These are phyloP conservation scores for Gerris buenoi DNA, from an alignment of 1,140 invertebrate genomes.

Conservation along the genomic window DNA sequence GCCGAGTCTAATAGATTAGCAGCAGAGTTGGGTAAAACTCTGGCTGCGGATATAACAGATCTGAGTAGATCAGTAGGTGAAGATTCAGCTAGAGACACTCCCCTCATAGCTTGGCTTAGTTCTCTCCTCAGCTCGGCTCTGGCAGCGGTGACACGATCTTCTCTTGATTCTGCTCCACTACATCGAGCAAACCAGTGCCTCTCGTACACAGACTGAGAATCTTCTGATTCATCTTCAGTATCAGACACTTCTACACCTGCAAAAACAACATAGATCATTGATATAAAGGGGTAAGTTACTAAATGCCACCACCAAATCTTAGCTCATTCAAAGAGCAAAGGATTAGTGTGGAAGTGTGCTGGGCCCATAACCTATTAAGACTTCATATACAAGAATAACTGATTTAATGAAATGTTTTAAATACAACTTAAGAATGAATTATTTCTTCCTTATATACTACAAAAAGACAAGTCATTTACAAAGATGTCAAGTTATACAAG, in stretches of 20 bases:
- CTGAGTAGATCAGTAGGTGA: constrained; percentile 7
- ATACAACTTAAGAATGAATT: no score
- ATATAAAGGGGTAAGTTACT: no score
- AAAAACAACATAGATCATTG: no score
- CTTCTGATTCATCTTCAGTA: constrained; percentile 17
- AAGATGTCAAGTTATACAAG: no score
- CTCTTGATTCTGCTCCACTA: constrained; percentile 6
- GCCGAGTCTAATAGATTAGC: constrained; percentile 7
- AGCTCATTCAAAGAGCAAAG: no score
- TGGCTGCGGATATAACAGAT: constrained; percentile 15
- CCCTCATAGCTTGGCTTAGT: constrained; percentile 13
- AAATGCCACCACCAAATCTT: no score
- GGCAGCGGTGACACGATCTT: constrained; percentile 12
- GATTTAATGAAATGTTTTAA: no score
- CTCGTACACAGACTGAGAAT: constrained; percentile 17
- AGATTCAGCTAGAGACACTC: constrained; percentile 5
- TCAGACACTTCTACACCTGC: constrained; percentile 20
- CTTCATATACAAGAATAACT: no score
- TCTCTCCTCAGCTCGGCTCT: constrained; percentile 13
- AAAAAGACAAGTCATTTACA: no score
- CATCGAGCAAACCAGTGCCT: constrained; percentile 20
- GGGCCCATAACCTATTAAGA: no score
- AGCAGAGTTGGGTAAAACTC: constrained; percentile 15
- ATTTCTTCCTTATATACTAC: no score
- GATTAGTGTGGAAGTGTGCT: no score